Evolutionary conservation across 2,113 vertebrate species (phyloP), one percentile per base, ranked within the genome.

Genomic region (Pholis gunnellus): DNA sequence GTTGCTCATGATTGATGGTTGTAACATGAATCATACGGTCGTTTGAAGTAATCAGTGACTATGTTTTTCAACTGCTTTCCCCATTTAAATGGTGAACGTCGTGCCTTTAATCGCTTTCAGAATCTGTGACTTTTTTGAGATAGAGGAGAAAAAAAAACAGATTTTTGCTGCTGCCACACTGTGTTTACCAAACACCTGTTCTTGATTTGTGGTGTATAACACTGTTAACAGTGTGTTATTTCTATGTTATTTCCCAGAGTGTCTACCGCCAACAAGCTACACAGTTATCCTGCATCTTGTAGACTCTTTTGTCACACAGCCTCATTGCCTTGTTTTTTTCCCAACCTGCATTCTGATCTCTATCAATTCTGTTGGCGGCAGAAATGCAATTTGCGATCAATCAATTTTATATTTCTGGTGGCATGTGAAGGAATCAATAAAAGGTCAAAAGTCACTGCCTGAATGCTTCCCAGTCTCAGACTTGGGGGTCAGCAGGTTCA

Each of bases 351-450:
- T 56, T 61, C 8, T 48, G 29, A 87, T 79, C n/a, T 15, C 31
- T 66, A 7, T 29, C 20, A 18, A 50, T 46, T 54, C 69, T 77
- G 9, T 69, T 38, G 34, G 38, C 56, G 29, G 52, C 29, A 68
- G 34, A 79, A 80, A 85, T 59, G 56, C 29, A 86, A 81, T 90
- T 72, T 80, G 17, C 27, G 14, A 85, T 25, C 34, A 67, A 65
- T 88, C 85, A 52, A 72, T 81, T 85, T 22, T 67, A 9, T 79
- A 20, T 78, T 82, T 3, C 72, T 63, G 48, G 52, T 78, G 56
- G 46, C 69, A 86, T 83, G 52, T 61, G 67, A 82, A 27, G 1
- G 34, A 72, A 87, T 88, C 72, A 83, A 83, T 83, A 4, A 40
- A 68, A 79, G 78, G 83, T 75, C 83, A 82, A 60, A 90, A 40